These are phyloP conservation scores for Dipodomys ordii DNA, from an alignment of 2,113 vertebrate genomes.

Conservation along the genomic window DNA sequence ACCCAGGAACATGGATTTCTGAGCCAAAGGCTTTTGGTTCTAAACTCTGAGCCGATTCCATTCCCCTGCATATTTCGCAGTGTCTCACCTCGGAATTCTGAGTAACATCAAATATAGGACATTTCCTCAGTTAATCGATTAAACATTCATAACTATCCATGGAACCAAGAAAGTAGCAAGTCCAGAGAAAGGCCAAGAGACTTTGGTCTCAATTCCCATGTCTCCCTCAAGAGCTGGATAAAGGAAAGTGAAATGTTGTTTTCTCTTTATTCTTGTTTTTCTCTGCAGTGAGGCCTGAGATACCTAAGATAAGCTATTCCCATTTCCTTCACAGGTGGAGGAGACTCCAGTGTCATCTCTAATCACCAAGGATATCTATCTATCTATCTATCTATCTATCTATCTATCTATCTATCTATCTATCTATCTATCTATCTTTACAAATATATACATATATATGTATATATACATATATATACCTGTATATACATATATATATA, in stretches of 20 bases:
- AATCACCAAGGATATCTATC: background rate
- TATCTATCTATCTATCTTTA: too few species aligned
- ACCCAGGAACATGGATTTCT: background rate
- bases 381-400: too few species aligned
- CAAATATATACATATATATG: too few species aligned
- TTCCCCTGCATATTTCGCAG: background rate
- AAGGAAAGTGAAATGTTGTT: background rate
- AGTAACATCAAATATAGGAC: background rate
- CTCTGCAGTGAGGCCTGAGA: background rate
- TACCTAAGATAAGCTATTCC: background rate
- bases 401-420: too few species aligned
- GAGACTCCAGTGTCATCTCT: background rate
- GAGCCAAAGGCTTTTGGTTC: background rate
- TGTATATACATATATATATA: too few species aligned
- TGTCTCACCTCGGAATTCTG: background rate
- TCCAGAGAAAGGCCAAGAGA: background rate
- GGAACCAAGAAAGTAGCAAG: background rate
- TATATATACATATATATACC: too few species aligned
- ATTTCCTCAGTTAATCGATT: background rate
- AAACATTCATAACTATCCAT: background rate
- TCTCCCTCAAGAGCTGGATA: too few species aligned
- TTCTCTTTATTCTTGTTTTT: background rate
- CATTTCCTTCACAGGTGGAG: background rate
- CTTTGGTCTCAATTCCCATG: background rate
- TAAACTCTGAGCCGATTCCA: background rate